Evolutionary conservation across 2,113 vertebrate genomes (phyloP).

Genomic region (Patagioenas fasciata): DNA sequence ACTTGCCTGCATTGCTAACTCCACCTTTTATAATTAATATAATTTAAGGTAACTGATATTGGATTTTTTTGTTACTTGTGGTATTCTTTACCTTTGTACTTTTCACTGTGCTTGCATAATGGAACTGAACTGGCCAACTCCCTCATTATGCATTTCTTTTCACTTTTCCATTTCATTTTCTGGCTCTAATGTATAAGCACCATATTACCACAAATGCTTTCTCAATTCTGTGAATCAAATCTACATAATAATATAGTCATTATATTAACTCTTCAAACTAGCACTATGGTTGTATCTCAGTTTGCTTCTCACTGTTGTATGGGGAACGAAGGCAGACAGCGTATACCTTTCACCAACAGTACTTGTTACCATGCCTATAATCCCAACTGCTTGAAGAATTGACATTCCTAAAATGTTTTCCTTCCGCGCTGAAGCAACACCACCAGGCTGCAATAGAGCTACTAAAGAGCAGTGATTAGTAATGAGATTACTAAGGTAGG

Average conservation of each 20-base stretch:
- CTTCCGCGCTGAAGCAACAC: not conserved
- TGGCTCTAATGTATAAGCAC: not conserved
- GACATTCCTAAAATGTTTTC: not conserved
- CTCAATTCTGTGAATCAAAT: not conserved
- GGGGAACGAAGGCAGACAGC: not conserved
- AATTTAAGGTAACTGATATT: not conserved
- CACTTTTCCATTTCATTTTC: not conserved
- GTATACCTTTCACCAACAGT: not conserved
- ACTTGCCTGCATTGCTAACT: not conserved
- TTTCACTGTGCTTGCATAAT: not conserved
- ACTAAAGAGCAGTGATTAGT: not conserved
- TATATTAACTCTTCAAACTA: not conserved
- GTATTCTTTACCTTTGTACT: not conserved
- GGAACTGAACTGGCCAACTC: not conserved
- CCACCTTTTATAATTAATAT: conserved; percentile 9
- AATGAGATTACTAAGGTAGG: not conserved
- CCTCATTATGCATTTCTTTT: not conserved
- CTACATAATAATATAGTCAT: not conserved
- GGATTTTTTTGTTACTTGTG: not conserved
- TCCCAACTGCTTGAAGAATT: not conserved
- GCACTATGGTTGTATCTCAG: not conserved
- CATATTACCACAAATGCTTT: not conserved
- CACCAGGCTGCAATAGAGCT: not conserved
- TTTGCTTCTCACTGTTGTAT: not conserved
- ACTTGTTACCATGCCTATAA: not conserved